Conservation (phyloP, 2,888 invertebrate species). For the Leptinotarsa rubiginosa region DNA sequence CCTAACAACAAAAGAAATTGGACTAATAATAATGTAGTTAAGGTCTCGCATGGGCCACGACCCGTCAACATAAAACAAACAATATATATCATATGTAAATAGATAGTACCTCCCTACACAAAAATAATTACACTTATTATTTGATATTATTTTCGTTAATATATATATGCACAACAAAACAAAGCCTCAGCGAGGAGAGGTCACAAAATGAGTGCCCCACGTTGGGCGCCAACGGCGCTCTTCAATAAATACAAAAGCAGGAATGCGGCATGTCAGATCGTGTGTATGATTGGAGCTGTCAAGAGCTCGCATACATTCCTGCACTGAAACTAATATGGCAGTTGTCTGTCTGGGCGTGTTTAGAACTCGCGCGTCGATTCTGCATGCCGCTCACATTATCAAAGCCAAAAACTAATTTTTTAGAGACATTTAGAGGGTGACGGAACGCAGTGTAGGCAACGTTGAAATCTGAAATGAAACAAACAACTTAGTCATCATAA, state of each 20-base stretch:
- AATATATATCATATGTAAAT: slow-evolving; percentile 17
- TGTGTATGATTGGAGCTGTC: slow-evolving; percentile 20
- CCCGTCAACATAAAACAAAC: slow-evolving; percentile 24
- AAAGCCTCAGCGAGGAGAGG: slow-evolving; percentile 23
- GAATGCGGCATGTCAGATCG: slow-evolving; percentile 43
- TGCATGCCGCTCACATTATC: slow-evolving; percentile 40
- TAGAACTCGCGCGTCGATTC: slow-evolving; percentile 35
- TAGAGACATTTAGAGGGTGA: slow-evolving; percentile 57
- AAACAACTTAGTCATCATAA: not conserved
- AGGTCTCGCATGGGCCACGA: not conserved
- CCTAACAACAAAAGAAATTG: slow-evolving; percentile 31
- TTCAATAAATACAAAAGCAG: slow-evolving; percentile 44
- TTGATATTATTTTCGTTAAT: slow-evolving; percentile 30
- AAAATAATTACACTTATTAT: slow-evolving; percentile 30
- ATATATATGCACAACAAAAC: slow-evolving; percentile 46
- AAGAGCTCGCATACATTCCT: slow-evolving; percentile 48
- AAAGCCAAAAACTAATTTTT: slow-evolving; percentile 40
- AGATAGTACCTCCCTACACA: slow-evolving; percentile 40
- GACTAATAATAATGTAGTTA: slow-evolving; percentile 7
- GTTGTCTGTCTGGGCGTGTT: slow-evolving; percentile 46
- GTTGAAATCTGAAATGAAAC: slow-evolving; percentile 57
- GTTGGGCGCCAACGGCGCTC: slow-evolving; percentile 15
- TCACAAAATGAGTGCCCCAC: not conserved
- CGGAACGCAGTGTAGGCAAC: slow-evolving; percentile 61
- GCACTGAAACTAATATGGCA: slow-evolving; percentile 66